Percentiles rank a stretch among this genome's conserved stretches.
Conservation (phyloP, 2,113 vertebrate species). For the Todiramphus chloris region DNA sequence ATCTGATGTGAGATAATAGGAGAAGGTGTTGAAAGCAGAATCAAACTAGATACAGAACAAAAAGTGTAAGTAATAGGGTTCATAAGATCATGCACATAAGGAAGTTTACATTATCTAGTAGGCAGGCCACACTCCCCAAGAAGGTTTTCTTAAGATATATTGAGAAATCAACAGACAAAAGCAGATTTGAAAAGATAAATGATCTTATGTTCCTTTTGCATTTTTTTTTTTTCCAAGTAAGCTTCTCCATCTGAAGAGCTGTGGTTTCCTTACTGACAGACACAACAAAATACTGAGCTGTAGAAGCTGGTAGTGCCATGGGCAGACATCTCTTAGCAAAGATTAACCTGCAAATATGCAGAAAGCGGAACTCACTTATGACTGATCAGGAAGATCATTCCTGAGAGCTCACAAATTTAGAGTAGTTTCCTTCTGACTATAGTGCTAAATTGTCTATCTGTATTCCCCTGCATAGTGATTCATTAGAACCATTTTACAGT, state of each 20-base stretch:
- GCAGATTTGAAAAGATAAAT: background rate
- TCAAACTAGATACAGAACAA: slow-evolving; percentile 57
- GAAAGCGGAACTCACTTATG: background rate
- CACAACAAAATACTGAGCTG: background rate
- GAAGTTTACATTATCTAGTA: background rate
- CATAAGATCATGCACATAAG: background rate
- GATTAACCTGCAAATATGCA: background rate
- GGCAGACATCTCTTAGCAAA: background rate
- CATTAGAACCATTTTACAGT: slow-evolving; percentile 45
- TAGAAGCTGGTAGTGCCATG: background rate
- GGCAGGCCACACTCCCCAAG: background rate
- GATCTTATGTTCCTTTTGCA: background rate
- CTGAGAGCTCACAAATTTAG: slow-evolving; percentile 20
- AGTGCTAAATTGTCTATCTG: background rate
- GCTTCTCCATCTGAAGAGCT: background rate
- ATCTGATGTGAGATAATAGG: slow-evolving; percentile 53
- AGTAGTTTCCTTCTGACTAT: slow-evolving; percentile 3
- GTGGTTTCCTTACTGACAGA: background rate
- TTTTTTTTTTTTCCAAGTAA: background rate
- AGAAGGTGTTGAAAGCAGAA: slow-evolving; percentile 46
- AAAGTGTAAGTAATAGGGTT: slow-evolving; percentile 23
- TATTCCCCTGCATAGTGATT: slow-evolving; percentile 33
- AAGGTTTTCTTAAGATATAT: background rate
- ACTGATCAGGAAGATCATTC: background rate
- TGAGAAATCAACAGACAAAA: background rate